A percentile compares a stretch with the other conserved stretches of the same genome.
phyloP scores from a whole-genome alignment of 1,140 invertebrate species.

The Diploscapter pachys region DNA sequence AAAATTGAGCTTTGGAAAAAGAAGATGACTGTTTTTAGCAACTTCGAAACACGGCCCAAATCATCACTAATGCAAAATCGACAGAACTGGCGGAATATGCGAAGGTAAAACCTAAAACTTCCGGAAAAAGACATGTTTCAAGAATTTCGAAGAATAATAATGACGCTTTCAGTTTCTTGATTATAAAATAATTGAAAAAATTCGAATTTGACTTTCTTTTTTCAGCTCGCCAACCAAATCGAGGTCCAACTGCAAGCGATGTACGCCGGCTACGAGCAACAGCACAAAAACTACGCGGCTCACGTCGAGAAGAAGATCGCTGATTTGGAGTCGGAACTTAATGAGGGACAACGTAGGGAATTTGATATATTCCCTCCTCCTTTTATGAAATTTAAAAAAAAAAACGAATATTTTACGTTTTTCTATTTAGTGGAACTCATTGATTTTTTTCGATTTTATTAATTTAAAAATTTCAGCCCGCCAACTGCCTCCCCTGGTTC shows the following conservation, averaged over 20 bases:
- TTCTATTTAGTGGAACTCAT: too few relatives aligned
- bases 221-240: slow-evolving; percentile 2
- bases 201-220: not conserved
- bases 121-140: too few relatives aligned
- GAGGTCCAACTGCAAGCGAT: slow-evolving; percentile 15
- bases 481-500: too few relatives aligned
- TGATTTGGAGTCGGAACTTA: slow-evolving; percentile 8
- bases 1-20: not conserved
- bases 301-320: slow-evolving; percentile 20
- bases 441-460: too few relatives aligned
- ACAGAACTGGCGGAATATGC: not conserved
- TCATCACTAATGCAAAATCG: not conserved
- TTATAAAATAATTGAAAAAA: too few relatives aligned
- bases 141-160: too few relatives aligned
- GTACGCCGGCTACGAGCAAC: slow-evolving; percentile 30
- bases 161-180: too few relatives aligned
- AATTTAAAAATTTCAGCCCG: too few relatives aligned
- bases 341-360: not conserved
- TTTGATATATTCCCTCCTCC: not conserved
- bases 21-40: slow-evolving; percentile 13
- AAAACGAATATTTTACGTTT: not conserved
- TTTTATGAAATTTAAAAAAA: not conserved
- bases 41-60: slow-evolving; percentile 10
- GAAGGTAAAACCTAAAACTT: not conserved
- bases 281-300: slow-evolving; percentile 24